Evolutionary conservation across 1,140 invertebrate species (phyloP), one percentile per base, ranked within the genome.

Genomic region (Ephestia elutella): DNA sequence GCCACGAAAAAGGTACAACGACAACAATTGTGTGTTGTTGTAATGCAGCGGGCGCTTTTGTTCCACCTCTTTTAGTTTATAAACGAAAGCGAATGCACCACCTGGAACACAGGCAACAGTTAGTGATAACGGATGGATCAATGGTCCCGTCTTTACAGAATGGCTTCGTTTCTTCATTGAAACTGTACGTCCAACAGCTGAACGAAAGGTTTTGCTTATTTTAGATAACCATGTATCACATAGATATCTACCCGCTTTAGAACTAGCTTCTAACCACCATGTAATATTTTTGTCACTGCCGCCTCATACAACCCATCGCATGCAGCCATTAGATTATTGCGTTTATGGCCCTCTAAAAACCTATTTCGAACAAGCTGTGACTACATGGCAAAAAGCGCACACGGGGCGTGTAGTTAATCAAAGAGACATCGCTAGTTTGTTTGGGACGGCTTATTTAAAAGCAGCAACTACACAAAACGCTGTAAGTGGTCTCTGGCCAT

Each of bases 51-150:
- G n/a, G n/a, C n/a, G n/a, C n/a, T n/a, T n/a, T n/a, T n/a, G 59
- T 80, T 35, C 71, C 77, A 38, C 81, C 77, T 48, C 60, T 65
- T 60, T 69, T 77, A 28, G 59, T 78, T 51, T 87, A 80, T 68
- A 65, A 59, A 0, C 35, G 70, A 25, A 81, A 77, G 60, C 66
- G 68, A 54, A 74, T 72, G 44, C 54, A 25, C 65, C 56, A 19
- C 15, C 30, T 13, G 59, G 32, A 13, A 25, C 20, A n/a, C 3
- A 28, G 28, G 51, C 20, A 4, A n/a, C 51, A 2, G 19, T 25
- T 4, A 18, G 10, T 28, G 51, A 54, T 28, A 28, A n/a, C 13
- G 51, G 51, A 8, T 54, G 20, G 51, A 54, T 54, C 2, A 10
- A n/a, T 13, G 25, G 51, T 2, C 20, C 11, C 4, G n/a, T 28